These are phyloP conservation scores for Campylomormyrus numenius DNA, from an alignment of 2,113 vertebrate genomes.

Conservation along the genomic window DNA sequence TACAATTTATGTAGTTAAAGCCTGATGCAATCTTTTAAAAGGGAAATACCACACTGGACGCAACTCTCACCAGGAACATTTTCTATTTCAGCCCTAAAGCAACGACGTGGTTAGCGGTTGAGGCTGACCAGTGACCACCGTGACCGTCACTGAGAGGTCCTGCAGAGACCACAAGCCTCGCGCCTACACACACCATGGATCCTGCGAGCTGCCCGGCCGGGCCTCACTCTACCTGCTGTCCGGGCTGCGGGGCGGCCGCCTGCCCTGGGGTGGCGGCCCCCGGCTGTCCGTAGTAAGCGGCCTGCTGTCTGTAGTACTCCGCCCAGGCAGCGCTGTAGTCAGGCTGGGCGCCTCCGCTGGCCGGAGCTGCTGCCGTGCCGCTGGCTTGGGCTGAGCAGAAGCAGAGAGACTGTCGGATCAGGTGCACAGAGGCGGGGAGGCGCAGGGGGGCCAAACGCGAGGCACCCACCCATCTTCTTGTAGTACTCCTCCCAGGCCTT, in stretches of 20 bases:
- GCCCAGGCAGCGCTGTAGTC: slow-evolving; percentile 50
- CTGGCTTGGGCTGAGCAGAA: slow-evolving; percentile 37
- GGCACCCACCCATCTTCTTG: slow-evolving; percentile 77
- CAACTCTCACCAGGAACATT: not conserved
- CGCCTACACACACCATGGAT: not conserved
- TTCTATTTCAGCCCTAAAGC: not conserved
- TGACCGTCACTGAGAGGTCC: not conserved
- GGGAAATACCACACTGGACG: not conserved
- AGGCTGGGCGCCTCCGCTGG: slow-evolving; percentile 48
- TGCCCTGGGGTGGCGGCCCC: slow-evolving; percentile 51
- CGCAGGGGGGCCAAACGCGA: not conserved
- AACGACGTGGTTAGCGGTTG: not conserved
- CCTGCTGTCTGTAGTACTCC: slow-evolving; percentile 65
- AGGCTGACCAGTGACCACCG: not conserved
- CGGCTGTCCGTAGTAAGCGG: slow-evolving; percentile 63
- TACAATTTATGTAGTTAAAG: not conserved
- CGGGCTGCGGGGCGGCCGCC: slow-evolving; percentile 59
- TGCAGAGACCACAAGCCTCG: not conserved
- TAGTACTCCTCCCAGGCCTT: slow-evolving; percentile 94
- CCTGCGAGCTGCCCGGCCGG: not conserved
- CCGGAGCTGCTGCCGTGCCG: slow-evolving; percentile 59
- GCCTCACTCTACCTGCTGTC: slow-evolving; percentile 54
- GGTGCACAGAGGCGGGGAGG: slow-evolving; percentile 16
- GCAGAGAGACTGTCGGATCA: slow-evolving; percentile 40
- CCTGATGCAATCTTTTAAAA: not conserved